Evolutionary conservation across 2,797 vertebrate genomes (phyloP).

Genomic region (Dendrocincla tyrannina): DNA sequence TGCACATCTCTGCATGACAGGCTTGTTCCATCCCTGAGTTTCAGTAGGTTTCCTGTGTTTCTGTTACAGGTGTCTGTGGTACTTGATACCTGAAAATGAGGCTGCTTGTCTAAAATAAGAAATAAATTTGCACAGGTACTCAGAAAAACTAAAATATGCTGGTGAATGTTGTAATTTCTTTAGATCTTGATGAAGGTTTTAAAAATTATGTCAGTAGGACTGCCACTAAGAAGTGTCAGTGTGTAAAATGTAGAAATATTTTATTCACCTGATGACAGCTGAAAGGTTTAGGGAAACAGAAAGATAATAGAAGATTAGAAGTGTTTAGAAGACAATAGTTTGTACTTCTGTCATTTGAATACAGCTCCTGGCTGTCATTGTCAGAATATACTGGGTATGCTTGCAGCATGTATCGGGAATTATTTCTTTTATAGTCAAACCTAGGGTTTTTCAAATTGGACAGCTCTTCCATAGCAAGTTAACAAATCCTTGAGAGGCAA

Average conservation of each 20-base stretch:
- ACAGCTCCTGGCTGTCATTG: not conserved
- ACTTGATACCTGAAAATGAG: not conserved
- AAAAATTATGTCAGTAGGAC: not conserved
- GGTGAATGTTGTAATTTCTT: not conserved
- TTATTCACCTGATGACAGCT: not conserved
- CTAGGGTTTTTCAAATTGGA: not conserved
- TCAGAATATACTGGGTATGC: not conserved
- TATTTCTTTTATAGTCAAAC: not conserved
- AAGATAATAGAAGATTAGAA: not conserved
- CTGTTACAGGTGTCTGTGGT: not conserved
- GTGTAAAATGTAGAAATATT: not conserved
- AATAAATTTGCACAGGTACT: not conserved
- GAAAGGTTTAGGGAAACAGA: not conserved
- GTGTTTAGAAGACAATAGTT: conserved; percentile 25
- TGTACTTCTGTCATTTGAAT: not conserved
- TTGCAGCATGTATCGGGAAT: not conserved
- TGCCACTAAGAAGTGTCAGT: not conserved
- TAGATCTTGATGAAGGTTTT: not conserved
- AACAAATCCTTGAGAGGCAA: conserved; percentile 6
- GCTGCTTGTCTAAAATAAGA: not conserved
- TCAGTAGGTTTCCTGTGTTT: not conserved
- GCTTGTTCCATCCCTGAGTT: not conserved
- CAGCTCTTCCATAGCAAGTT: not conserved
- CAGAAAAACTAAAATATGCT: not conserved
- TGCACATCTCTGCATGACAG: rapidly evolving